Evolutionary conservation across 2,797 vertebrate genomes (phyloP).

Genomic region (Nannoperca obscura): DNA sequence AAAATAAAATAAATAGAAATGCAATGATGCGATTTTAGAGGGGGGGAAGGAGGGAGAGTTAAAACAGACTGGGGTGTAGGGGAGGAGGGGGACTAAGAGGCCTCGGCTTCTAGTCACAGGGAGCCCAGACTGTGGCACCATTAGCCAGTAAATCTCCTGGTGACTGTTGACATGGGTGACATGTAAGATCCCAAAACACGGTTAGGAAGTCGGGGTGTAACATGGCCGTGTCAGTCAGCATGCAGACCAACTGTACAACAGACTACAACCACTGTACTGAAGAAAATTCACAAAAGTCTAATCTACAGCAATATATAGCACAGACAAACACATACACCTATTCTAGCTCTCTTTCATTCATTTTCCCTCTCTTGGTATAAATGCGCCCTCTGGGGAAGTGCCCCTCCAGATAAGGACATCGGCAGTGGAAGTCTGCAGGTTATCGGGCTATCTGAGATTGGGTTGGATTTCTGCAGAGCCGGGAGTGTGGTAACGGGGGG

Average conservation of each 20-base stretch:
- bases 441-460: constrained; percentile 81
- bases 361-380: constrained; percentile 14
- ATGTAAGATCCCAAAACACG: constrained; percentile 77
- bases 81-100: constrained; percentile 45
- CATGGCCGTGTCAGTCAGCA: constrained; percentile 37
- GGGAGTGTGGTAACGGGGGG: constrained; percentile 60
- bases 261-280: not conserved
- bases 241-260: constrained; percentile 10
- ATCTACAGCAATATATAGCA: too few species aligned
- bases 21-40: constrained; percentile 20
- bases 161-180: constrained; percentile 82
- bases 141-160: constrained; percentile 79
- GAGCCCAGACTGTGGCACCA: constrained; percentile 71
- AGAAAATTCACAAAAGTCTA: not conserved
- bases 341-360: not conserved
- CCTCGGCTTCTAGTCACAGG: constrained; percentile 59
- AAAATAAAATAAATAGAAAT: constrained; percentile 39
- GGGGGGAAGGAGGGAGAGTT: constrained; percentile 25
- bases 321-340: not conserved
- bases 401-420: constrained; percentile 17
- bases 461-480: constrained; percentile 78
- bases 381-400: constrained; percentile 32
- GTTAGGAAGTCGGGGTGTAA: constrained; percentile 69
- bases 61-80: constrained; percentile 44
- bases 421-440: constrained; percentile 57